Evolutionary conservation across 2,888 invertebrate genomes (phyloP).

Genomic region (Cephonodes hylas): DNA sequence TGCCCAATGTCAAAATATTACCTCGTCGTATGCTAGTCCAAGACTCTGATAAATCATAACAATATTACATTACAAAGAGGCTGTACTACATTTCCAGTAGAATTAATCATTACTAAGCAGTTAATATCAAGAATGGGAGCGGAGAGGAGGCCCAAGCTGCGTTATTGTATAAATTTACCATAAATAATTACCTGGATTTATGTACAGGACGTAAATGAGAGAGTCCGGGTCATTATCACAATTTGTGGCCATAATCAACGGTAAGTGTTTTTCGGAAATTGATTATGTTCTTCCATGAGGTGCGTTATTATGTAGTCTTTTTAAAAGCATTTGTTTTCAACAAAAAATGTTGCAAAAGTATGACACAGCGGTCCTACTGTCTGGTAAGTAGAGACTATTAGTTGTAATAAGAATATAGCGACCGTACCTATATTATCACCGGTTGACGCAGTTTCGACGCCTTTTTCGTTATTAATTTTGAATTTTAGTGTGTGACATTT

Average conservation of each 20-base stretch:
- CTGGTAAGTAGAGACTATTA: too few species aligned
- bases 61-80: not conserved
- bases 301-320: too few species aligned
- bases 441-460: not conserved
- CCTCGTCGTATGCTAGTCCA: too few species aligned
- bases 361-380: too few species aligned
- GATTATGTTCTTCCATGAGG: too few species aligned
- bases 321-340: too few species aligned
- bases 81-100: not conserved
- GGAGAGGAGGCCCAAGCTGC: not conserved
- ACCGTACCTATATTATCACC: too few species aligned
- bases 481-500: too few species aligned
- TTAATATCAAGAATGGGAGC: constrained; percentile 5
- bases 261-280: not conserved
- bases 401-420: too few species aligned
- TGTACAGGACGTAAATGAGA: not conserved
- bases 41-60: not conserved
- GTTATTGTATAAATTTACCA: constrained; percentile 10
- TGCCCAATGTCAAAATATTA: too few species aligned
- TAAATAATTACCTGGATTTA: constrained; percentile 9
- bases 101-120: constrained; percentile 9
- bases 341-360: too few species aligned
- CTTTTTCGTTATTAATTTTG: not conserved
- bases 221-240: constrained; percentile 1
- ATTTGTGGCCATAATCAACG: not conserved